phyloP scores from a whole-genome alignment of 2,113 vertebrate species.

The Aythya baeri region DNA sequence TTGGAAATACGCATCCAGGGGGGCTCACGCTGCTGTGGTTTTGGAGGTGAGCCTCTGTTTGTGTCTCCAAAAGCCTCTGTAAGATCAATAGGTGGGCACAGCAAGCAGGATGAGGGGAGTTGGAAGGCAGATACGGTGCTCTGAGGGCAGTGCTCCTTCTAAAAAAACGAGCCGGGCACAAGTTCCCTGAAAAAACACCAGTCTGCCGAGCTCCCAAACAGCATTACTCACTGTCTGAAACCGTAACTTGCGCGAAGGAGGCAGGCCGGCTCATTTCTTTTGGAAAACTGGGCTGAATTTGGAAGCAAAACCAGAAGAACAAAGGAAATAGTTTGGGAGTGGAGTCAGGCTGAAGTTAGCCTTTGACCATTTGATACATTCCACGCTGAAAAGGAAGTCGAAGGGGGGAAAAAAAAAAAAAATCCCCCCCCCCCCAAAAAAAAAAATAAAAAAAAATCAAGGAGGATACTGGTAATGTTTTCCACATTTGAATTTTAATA shows the following conservation, averaged over 20 bases:
- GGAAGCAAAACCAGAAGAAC: conserved; percentile 74
- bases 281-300: conserved; percentile 62
- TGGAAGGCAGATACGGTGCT: not conserved
- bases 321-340: conserved; percentile 80
- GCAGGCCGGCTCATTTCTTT: not conserved
- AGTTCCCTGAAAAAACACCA: not conserved
- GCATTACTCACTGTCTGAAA: conserved; percentile 19
- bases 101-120: not conserved
- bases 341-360: conserved; percentile 75
- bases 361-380: conserved; percentile 80
- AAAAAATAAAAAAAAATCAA: conserved; percentile 66
- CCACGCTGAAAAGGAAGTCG: conserved; percentile 75
- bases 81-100: not conserved
- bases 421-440: not conserved
- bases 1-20: accelerated
- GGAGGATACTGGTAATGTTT: conserved; percentile 86
- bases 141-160: not conserved
- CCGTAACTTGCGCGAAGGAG: not conserved
- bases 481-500: conserved; percentile 87
- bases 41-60: not conserved
- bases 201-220: not conserved
- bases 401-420: conserved; percentile 7
- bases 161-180: no score
- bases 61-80: not conserved
- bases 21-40: not conserved